A percentile compares a stretch with the other conserved stretches of the same genome.
Conservation (phyloP, 2,888 invertebrate species). For the Andrena dorsata region DNA sequence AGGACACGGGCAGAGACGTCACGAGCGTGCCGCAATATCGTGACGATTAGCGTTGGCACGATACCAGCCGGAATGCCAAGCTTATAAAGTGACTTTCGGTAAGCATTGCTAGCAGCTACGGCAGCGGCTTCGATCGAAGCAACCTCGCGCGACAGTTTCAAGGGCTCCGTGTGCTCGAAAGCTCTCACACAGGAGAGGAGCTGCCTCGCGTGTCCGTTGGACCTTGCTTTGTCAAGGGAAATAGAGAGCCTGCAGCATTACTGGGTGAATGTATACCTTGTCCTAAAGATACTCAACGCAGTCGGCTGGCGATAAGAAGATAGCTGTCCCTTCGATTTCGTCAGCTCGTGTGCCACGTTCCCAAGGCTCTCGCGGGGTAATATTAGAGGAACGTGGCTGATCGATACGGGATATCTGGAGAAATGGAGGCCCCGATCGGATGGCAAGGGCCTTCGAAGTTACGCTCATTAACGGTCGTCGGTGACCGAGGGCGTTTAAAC, state of each 20-base stretch:
- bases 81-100: slow-evolving; percentile 54
- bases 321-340: slow-evolving; percentile 36
- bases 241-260: not conserved
- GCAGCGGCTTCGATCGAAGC: slow-evolving; percentile 41
- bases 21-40: slow-evolving; percentile 68
- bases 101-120: slow-evolving; percentile 25
- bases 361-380: slow-evolving; percentile 16
- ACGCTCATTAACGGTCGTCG: not conserved
- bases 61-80: slow-evolving; percentile 65
- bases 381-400: not conserved
- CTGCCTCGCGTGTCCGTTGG: not conserved
- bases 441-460: not conserved
- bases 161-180: slow-evolving; percentile 38
- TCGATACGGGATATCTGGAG: slow-evolving; percentile 27
- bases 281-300: slow-evolving; percentile 31
- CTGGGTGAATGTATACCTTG: slow-evolving; percentile 52
- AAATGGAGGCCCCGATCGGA: not conserved
- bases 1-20: slow-evolving; percentile 66
- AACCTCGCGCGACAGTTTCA: slow-evolving; percentile 55
- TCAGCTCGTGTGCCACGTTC: slow-evolving; percentile 4
- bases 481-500: not conserved
- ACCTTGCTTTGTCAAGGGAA: slow-evolving; percentile 1
- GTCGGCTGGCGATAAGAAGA: slow-evolving; percentile 41
- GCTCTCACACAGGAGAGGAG: not conserved
- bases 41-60: slow-evolving; percentile 69